Evolutionary conservation across 1,140 invertebrate species (phyloP).

Genomic region (Brachionus calyciflorus): DNA sequence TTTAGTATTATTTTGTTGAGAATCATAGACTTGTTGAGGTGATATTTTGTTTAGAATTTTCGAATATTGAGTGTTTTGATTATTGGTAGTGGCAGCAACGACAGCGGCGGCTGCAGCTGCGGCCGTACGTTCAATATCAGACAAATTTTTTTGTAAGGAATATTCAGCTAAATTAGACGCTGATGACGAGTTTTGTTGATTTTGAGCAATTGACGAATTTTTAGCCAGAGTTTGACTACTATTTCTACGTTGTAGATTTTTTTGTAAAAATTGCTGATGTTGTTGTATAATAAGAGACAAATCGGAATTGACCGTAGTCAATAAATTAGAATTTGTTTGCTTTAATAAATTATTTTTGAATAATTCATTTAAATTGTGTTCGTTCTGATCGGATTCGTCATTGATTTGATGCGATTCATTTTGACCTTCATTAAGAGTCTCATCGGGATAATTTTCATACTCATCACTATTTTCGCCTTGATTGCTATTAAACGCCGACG

Average conservation of each 20-base stretch:
- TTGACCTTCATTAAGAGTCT: neutral
- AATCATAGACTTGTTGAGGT: neutral
- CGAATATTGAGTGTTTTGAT: neutral
- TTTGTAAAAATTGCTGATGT: constrained; percentile 30
- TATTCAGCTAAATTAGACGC: neutral
- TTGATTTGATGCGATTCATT: neutral
- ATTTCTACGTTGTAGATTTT: constrained; percentile 28
- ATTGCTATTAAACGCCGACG: constrained; percentile 30
- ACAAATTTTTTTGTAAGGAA: neutral
- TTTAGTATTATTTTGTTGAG: neutral
- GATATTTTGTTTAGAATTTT: constrained; percentile 6
- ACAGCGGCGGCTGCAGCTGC: constrained; percentile 4
- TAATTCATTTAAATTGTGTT: neutral
- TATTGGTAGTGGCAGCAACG: constrained; percentile 3
- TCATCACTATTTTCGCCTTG: constrained; percentile 31
- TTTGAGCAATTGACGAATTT: neutral
- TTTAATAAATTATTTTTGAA: constrained; percentile 2
- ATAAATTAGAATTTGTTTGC: constrained; percentile 3
- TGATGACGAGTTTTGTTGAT: neutral
- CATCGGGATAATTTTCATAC: neutral
- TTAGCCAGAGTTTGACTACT: neutral
- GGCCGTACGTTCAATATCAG: constrained; percentile 12
- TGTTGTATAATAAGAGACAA: constrained; percentile 16
- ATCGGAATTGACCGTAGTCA: constrained; percentile 3
- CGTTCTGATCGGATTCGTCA: neutral